Percentiles rank a stretch among this genome's conserved stretches.
Conservation (phyloP, 2,888 invertebrate species). For the Charanyca ferruginea region DNA sequence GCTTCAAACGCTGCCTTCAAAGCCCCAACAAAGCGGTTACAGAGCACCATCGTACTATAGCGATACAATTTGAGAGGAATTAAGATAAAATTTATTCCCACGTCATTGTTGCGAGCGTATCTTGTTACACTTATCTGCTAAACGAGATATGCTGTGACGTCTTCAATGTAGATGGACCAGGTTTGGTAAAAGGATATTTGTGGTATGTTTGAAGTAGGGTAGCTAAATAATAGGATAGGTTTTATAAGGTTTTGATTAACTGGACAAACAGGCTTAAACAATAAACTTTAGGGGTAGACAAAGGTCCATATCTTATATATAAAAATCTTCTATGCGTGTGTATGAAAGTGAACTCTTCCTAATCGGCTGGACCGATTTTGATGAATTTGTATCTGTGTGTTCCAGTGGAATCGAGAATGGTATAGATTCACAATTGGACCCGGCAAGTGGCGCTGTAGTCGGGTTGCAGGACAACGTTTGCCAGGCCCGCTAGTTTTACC, state of each 20-base stretch:
- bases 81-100: slow-evolving; percentile 66
- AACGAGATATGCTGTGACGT: slow-evolving; percentile 37
- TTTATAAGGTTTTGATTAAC: slow-evolving; percentile 2
- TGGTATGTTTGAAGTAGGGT: slow-evolving; percentile 1
- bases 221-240: slow-evolving; percentile 1
- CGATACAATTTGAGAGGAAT: slow-evolving; percentile 64
- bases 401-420: no score
- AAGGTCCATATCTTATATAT: no score
- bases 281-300: no score
- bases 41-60: slow-evolving; percentile 38
- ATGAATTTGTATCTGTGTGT: no score
- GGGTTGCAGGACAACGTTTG: no score
- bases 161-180: slow-evolving; percentile 35
- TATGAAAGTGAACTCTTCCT: no score
- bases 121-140: slow-evolving; percentile 53
- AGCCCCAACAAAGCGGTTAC: slow-evolving; percentile 57
- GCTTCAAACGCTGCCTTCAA: slow-evolving; percentile 10
- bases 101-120: slow-evolving; percentile 62
- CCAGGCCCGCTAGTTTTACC: no score
- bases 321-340: no score
- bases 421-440: no score
- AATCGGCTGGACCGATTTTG: no score
- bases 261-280: neutral
- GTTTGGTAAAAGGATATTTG: neutral
- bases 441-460: no score